phyloP scores from a whole-genome alignment of 2,113 vertebrate genomes.

The Salvelinus namaycush region DNA sequence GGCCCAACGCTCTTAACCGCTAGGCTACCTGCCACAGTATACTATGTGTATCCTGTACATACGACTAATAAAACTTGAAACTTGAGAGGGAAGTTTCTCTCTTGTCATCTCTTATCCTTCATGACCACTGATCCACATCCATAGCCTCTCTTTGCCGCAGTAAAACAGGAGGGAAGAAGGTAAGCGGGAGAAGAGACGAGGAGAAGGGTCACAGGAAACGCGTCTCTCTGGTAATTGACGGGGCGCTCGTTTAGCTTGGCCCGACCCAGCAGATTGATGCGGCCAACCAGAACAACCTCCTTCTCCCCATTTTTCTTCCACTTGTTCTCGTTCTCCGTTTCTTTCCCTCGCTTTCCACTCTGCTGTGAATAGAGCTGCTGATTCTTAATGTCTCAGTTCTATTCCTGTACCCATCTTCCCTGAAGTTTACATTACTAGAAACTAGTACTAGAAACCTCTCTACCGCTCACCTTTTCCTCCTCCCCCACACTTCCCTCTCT shows the following conservation, averaged over 20 bases:
- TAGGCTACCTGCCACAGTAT: too few relatives aligned
- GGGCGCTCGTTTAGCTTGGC: conserved; percentile 52
- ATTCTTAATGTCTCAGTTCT: conserved; percentile 34
- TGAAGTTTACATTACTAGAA: conserved; percentile 29
- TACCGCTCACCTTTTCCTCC: not conserved
- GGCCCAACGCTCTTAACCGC: too few relatives aligned
- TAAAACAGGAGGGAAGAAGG: not conserved
- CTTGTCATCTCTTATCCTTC: not conserved
- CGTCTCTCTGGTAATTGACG: conserved; percentile 41
- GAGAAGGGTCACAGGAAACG: conserved; percentile 35
- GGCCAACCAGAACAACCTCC: conserved; percentile 24
- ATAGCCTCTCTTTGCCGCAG: not conserved
- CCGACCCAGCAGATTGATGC: conserved; percentile 11
- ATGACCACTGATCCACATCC: not conserved
- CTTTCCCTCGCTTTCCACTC: conserved; percentile 7
- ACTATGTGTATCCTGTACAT: too few relatives aligned
- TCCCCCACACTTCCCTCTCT: not conserved
- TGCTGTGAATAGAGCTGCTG: conserved; percentile 33
- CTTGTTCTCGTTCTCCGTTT: conserved; percentile 4
- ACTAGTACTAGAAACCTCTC: conserved; percentile 5
- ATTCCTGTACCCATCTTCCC: conserved; percentile 11
- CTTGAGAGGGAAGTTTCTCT: not conserved
- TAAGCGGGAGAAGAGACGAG: not conserved
- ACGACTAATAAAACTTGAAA: too few relatives aligned
- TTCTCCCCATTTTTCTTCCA: conserved; percentile 1